These are phyloP conservation scores for Eudyptes chrysolophus DNA, from an alignment of 2,113 vertebrate species.

Conservation along the genomic window DNA sequence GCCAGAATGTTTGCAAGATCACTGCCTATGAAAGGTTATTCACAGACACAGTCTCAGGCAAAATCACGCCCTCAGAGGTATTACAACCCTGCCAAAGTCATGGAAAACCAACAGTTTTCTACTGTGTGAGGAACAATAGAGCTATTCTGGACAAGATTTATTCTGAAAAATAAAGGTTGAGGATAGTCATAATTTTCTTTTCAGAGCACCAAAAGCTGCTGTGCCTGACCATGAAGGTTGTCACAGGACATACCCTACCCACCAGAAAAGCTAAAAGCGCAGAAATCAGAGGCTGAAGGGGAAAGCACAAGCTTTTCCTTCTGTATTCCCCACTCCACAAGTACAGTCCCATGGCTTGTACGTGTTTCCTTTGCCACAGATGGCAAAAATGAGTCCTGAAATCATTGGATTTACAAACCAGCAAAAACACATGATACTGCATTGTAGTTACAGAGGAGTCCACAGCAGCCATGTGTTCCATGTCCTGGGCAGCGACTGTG, in stretches of 20 bases:
- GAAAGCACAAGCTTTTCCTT: neutral
- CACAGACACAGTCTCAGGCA: constrained; percentile 5
- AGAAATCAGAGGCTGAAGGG: neutral
- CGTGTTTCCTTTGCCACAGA: neutral
- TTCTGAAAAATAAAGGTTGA: constrained; percentile 17
- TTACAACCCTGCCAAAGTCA: constrained; percentile 32
- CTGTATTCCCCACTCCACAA: neutral
- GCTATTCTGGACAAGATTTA: constrained; percentile 43
- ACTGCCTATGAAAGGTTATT: constrained; percentile 40
- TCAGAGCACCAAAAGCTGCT: constrained; percentile 21
- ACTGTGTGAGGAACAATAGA: constrained; percentile 47
- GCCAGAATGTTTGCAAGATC: constrained; percentile 23
- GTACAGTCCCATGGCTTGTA: neutral
- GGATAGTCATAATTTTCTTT: constrained; percentile 47
- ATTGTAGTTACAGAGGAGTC: neutral
- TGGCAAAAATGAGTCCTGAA: neutral
- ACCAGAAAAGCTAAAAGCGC: neutral
- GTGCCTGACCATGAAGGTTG: neutral
- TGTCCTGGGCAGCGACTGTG: neutral
- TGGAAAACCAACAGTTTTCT: constrained; percentile 46
- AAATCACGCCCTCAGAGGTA: neutral
- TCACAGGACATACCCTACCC: neutral
- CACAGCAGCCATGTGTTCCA: neutral
- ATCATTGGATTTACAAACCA: neutral
- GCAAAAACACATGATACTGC: neutral